phyloP scores from a whole-genome alignment of 2,888 invertebrate species.

The Nomada lathburiana region DNA sequence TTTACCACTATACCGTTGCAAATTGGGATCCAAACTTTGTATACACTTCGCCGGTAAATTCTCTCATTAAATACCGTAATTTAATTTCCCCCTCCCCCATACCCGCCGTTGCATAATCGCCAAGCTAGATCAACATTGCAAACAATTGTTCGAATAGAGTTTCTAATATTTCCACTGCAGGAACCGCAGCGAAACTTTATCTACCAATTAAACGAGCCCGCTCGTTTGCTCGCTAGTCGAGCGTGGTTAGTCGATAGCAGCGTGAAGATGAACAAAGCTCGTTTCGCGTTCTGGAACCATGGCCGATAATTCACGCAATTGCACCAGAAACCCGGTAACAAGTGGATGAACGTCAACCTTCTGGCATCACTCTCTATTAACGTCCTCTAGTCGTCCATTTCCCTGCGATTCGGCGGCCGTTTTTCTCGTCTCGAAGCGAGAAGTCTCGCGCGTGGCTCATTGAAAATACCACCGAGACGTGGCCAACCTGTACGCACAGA shows the following conservation, averaged over 20 bases:
- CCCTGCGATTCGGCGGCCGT: constrained; percentile 1
- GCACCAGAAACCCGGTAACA: constrained; percentile 20
- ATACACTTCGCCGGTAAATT: too few species aligned
- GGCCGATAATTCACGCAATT: constrained; percentile 13
- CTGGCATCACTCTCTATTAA: neutral
- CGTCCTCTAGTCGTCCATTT: constrained; percentile 7
- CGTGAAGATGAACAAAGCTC: neutral
- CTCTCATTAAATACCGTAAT: neutral
- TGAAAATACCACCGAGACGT: constrained; percentile 43
- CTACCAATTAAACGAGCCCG: constrained; percentile 4
- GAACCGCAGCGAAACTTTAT: neutral
- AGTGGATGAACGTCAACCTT: constrained; percentile 1
- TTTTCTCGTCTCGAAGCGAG: neutral
- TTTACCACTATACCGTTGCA: neutral
- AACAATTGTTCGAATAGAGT: constrained; percentile 10
- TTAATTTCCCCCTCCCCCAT: too few species aligned
- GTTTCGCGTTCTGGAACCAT: neutral
- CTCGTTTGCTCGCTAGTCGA: neutral
- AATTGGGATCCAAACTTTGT: neutral
- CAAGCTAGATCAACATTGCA: neutral
- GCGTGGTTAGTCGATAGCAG: neutral
- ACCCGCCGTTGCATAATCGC: neutral
- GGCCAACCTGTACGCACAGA: constrained; percentile 13
- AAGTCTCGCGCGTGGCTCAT: constrained; percentile 37
- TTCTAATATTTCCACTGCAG: constrained; percentile 3